phyloP scores from a whole-genome alignment of 2,113 vertebrate genomes.

The Chamaetylas fuelleborni region DNA sequence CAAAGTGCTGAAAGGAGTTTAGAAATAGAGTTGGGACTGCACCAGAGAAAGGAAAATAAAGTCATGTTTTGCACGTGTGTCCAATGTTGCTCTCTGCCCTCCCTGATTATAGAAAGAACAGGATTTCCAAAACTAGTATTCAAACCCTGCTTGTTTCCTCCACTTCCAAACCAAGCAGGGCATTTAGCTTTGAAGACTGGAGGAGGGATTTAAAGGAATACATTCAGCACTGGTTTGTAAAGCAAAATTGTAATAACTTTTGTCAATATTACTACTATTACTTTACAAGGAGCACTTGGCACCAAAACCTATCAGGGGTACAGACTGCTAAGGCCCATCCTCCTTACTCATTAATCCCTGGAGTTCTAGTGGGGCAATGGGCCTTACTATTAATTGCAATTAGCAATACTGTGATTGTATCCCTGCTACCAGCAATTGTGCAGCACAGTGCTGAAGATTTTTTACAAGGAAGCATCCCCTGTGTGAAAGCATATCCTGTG shows the following conservation, averaged over 20 bases:
- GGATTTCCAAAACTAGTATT: neutral
- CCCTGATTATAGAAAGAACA: neutral
- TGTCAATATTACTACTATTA: neutral
- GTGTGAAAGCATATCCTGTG: neutral
- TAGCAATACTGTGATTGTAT: neutral
- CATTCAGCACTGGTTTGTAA: neutral
- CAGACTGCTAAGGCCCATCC: neutral
- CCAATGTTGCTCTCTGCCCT: neutral
- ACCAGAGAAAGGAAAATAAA: neutral
- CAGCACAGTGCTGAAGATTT: neutral
- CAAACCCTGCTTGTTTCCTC: neutral
- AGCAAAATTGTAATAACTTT: neutral
- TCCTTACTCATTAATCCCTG: neutral
- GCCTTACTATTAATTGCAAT: neutral
- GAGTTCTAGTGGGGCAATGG: accelerated
- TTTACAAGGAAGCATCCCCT: neutral
- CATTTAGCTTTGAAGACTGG: neutral
- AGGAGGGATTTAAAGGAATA: neutral
- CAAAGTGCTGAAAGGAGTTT: neutral
- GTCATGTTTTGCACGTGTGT: accelerated
- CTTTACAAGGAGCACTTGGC: neutral
- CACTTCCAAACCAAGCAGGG: neutral
- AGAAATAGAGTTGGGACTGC: neutral
- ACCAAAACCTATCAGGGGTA: neutral
- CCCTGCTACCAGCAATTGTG: neutral